Evolutionary conservation across 2,797 vertebrate species (phyloP).

Genomic region (Myioborus melanocephalus): DNA sequence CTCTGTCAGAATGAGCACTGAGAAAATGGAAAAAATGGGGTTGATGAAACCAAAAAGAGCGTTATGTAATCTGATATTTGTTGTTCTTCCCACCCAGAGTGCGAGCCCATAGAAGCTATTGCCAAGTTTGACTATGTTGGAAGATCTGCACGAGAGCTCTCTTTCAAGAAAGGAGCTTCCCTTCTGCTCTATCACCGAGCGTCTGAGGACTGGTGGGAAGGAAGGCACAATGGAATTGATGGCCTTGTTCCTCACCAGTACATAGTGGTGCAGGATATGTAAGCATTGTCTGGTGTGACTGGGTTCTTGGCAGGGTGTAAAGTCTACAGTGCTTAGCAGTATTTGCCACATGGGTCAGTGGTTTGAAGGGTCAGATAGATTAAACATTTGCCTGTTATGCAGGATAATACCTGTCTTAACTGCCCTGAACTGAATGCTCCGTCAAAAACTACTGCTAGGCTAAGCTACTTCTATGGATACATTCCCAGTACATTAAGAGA

Average conservation of each 20-base stretch:
- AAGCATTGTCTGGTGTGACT: constrained; percentile 71
- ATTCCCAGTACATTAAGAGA: neutral
- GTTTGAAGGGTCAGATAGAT: neutral
- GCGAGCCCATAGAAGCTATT: constrained; percentile 97
- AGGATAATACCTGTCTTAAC: neutral
- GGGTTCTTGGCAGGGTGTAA: neutral
- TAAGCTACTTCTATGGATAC: neutral
- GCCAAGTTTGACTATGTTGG: constrained; percentile 97
- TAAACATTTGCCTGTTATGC: neutral
- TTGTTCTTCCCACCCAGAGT: constrained; percentile 78
- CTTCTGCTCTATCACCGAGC: constrained; percentile 95
- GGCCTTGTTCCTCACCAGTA: constrained; percentile 98
- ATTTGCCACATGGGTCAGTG: neutral
- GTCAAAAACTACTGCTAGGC: neutral
- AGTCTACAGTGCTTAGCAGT: neutral
- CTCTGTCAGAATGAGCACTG: neutral
- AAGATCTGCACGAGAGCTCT: constrained; percentile 92
- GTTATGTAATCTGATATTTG: neutral
- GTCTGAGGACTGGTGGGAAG: constrained; percentile 99
- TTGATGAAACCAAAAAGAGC: neutral
- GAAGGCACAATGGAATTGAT: constrained; percentile 95
- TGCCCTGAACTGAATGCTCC: neutral
- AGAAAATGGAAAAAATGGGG: neutral
- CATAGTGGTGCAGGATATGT: constrained; percentile 98
- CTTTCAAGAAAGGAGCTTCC: constrained; percentile 98